Evolutionary conservation across 2,888 invertebrate genomes (phyloP).

Genomic region (Cosmorhoe ocellata): DNA sequence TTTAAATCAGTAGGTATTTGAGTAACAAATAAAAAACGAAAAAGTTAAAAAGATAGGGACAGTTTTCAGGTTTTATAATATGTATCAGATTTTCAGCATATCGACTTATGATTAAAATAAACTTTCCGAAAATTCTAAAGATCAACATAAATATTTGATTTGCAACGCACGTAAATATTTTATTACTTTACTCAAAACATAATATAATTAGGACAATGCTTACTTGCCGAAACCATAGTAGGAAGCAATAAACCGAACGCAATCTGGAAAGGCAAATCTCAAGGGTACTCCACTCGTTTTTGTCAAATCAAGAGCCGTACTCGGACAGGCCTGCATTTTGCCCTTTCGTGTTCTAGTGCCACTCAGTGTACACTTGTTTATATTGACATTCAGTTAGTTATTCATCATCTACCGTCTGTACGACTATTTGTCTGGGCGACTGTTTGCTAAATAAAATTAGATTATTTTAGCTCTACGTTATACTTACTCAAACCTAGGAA

Average conservation of each 20-base stretch:
- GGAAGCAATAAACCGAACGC: slow-evolving; percentile 49
- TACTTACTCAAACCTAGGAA: no score
- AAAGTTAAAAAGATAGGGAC: no score
- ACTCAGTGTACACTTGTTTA: slow-evolving; percentile 12
- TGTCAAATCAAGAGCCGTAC: slow-evolving; percentile 54
- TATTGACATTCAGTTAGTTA: slow-evolving; percentile 11
- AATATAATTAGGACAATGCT: slow-evolving; percentile 36
- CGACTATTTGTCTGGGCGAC: background rate
- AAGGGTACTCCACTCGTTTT: slow-evolving; percentile 56
- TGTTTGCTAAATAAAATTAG: background rate
- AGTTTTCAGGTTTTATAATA: no score
- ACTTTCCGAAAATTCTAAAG: no score
- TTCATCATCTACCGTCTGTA: slow-evolving; percentile 3
- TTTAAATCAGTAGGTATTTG: no score
- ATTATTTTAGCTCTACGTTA: no score
- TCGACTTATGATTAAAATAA: no score
- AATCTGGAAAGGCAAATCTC: slow-evolving; percentile 53
- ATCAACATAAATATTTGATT: no score
- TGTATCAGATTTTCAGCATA: no score
- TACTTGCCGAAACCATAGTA: slow-evolving; percentile 43
- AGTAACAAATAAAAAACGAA: no score
- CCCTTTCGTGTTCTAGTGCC: slow-evolving; percentile 17
- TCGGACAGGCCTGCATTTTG: slow-evolving; percentile 25
- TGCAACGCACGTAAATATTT: no score
- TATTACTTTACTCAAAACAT: no score